Evolutionary conservation across 2,888 invertebrate species (phyloP).

Genomic region (Drosophila mimetica): DNA sequence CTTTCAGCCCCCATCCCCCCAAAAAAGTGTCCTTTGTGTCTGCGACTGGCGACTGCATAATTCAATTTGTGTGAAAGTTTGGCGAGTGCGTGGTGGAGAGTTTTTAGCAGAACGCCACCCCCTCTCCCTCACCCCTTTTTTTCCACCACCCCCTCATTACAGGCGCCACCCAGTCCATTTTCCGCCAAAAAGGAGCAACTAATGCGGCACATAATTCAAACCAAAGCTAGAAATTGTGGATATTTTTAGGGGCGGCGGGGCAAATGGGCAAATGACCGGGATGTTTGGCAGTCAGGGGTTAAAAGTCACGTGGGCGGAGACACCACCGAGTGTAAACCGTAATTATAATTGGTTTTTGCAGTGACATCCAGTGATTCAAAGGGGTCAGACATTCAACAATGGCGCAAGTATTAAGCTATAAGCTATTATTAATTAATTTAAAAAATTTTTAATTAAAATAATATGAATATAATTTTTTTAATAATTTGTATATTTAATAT

Average conservation of each 20-base stretch:
- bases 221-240: slow-evolving; percentile 28
- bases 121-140: neutral
- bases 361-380: neutral
- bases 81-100: slow-evolving; percentile 63
- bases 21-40: slow-evolving; percentile 17
- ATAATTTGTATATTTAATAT: too few species aligned
- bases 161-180: neutral
- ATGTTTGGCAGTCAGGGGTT: slow-evolving; percentile 5
- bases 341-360: slow-evolving; percentile 20
- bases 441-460: neutral
- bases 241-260: neutral
- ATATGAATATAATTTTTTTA: too few species aligned
- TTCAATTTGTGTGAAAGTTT: slow-evolving; percentile 75
- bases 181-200: slow-evolving; percentile 37
- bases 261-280: neutral
- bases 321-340: slow-evolving; percentile 19
- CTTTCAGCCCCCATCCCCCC: neutral
- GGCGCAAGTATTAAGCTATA: neutral
- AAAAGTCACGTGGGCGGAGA: slow-evolving; percentile 9
- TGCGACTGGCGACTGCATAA: slow-evolving; percentile 62
- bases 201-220: slow-evolving; percentile 74
- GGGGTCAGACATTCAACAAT: neutral
- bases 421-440: neutral
- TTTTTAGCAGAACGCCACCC: neutral
- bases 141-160: neutral